Conservation (phyloP, 2,113 vertebrate species). For the Laticauda laticaudata region DNA sequence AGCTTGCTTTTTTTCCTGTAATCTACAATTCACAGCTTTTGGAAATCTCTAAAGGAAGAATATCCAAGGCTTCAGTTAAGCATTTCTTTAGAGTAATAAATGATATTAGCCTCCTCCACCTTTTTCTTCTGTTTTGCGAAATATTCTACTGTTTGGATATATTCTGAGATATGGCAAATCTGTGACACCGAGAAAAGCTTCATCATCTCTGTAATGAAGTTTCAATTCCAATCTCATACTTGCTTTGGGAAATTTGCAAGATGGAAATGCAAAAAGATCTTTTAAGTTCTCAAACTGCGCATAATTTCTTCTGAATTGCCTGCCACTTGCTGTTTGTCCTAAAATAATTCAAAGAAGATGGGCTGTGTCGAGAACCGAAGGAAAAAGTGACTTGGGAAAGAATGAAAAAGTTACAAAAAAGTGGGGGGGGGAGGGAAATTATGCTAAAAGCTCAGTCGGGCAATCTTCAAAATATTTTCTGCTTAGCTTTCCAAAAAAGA, state of each 20-base stretch:
- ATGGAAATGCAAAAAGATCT: conserved; percentile 61
- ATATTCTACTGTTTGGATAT: conserved; percentile 22
- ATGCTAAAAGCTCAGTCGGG: conserved; percentile 31
- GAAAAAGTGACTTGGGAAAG: conserved; percentile 32
- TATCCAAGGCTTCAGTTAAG: neutral
- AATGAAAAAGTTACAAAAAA: conserved; percentile 57
- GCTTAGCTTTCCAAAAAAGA: neutral
- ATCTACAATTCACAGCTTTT: neutral
- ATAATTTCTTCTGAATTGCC: conserved; percentile 72
- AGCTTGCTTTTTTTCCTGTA: neutral
- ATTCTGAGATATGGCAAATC: conserved; percentile 33
- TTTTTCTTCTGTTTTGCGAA: neutral
- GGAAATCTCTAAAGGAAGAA: neutral
- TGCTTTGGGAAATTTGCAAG: conserved; percentile 62
- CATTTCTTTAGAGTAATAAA: neutral
- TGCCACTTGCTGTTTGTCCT: conserved; percentile 64
- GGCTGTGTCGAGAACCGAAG: conserved; percentile 40
- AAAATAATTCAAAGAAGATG: conserved; percentile 66
- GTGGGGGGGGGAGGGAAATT: neutral
- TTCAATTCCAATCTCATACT: conserved; percentile 53
- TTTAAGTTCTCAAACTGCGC: conserved; percentile 59
- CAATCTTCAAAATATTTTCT: neutral
- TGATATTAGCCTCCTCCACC: neutral
- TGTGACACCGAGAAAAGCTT: conserved; percentile 43
- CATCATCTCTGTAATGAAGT: conserved; percentile 51